Evolutionary conservation across 2,797 vertebrate species (phyloP).

Genomic region (Parauchenoglanis punctatus): DNA sequence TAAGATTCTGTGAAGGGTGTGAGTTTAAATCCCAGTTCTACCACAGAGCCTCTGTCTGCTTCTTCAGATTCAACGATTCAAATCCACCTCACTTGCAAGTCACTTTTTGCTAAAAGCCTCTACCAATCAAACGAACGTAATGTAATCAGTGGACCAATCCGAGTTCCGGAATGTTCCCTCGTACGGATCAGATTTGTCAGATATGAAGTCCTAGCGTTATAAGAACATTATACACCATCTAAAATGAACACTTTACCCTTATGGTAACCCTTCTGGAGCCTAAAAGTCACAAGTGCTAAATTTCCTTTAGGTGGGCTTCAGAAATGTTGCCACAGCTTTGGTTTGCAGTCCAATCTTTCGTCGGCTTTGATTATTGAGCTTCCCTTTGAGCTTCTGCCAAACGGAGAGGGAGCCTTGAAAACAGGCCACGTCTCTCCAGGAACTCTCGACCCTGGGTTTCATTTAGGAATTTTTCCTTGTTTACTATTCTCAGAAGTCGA

Average conservation of each 20-base stretch:
- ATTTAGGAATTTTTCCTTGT: slow-evolving; percentile 47
- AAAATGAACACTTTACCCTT: slow-evolving; percentile 6
- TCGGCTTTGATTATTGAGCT: slow-evolving; percentile 55
- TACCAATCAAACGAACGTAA: not conserved
- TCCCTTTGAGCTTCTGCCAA: slow-evolving; percentile 74
- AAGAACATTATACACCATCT: slow-evolving; percentile 29
- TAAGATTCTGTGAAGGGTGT: not conserved
- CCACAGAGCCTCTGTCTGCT: not conserved
- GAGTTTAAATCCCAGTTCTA: not conserved
- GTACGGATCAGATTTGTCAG: slow-evolving; percentile 22
- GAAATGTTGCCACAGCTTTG: slow-evolving; percentile 60
- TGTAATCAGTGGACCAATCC: not conserved
- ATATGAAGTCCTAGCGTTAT: slow-evolving; percentile 13
- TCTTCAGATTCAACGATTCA: not conserved
- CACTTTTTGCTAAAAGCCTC: not conserved
- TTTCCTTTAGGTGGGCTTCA: slow-evolving; percentile 62
- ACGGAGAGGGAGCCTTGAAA: slow-evolving; percentile 52
- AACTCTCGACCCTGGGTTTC: slow-evolving; percentile 47
- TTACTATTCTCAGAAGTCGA: slow-evolving; percentile 37
- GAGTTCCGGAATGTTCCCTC: not conserved
- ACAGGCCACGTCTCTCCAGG: slow-evolving; percentile 34
- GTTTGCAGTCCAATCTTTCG: slow-evolving; percentile 64
- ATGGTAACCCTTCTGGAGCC: slow-evolving; percentile 34
- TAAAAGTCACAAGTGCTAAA: slow-evolving; percentile 61
- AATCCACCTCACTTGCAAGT: not conserved